Base-by-base conservation (phyloP, 92 coral and sea anemone species). In the Palythoa grandis region DNA sequence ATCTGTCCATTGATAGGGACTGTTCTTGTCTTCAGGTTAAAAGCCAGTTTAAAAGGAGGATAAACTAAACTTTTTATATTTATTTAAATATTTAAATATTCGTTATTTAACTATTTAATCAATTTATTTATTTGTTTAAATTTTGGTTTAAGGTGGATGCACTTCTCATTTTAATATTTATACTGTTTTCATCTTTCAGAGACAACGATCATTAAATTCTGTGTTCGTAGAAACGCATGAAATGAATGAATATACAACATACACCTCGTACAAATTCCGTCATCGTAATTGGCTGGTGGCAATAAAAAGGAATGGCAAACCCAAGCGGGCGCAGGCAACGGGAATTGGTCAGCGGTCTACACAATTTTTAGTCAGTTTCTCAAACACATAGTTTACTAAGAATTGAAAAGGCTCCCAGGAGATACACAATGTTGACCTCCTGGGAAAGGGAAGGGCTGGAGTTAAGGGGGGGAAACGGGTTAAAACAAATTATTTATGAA, bases 291-390 rank as follows among this genome's bases (percentile, higher is more conserved):
- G 96, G 98, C 72, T 86, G 1, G 92, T 96, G 11, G 98, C 92
- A 12, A 84, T 96, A 8, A 95, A 95, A 79, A 89, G 83, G 37
- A 92, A 92, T 63, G 98, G 98, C 0, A 91, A 86, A 13, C 93
- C 91, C 23, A 96, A 96, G 53, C 87, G 87, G 22, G 98, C 91
- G 11, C 83, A 82, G 8, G 68, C 20, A 5, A 96, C 98, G 11
- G 87, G 52, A 37, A 78, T 76, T 38, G 94, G 94, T 63, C 98
- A 96, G 82, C 95, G 93, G 67, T 91, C 98, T n/a, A 89, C 92
- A 39, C 95, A 92, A 72, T 96, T 96, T 75, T 70, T 96, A 20
- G 78, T 71, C 6, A n/a, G 71, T 19, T 76, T 48, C 72, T 52
- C 65, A 16, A 19, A 48, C 15, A 23, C 38, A 25, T 80, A 80